These are phyloP conservation scores for Pandemis cinnamomeana DNA, from an alignment of 2,888 invertebrate species.

Conservation along the genomic window DNA sequence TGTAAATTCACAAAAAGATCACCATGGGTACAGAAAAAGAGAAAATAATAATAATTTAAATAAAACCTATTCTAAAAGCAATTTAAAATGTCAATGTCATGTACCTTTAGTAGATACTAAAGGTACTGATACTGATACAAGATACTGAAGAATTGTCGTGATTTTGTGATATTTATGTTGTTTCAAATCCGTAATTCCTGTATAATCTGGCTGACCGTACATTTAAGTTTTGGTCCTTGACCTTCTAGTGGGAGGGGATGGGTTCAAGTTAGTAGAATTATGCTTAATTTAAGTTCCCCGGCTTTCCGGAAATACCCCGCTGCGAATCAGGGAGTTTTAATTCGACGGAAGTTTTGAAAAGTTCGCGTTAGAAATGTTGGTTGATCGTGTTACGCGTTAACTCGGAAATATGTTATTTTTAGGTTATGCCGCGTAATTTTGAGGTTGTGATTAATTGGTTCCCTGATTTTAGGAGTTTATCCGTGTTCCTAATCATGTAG, in stretches of 20 bases:
- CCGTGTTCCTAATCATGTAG: not conserved
- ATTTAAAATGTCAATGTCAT: no score
- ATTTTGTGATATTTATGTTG: not conserved
- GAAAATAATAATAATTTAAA: no score
- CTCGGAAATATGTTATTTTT: slow-evolving; percentile 20
- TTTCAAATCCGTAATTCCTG: not conserved
- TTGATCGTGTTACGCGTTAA: slow-evolving; percentile 25
- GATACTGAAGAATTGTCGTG: not conserved
- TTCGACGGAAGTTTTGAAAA: slow-evolving; percentile 23
- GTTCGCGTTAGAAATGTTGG: slow-evolving; percentile 16
- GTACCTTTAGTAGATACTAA: no score
- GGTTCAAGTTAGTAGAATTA: slow-evolving; percentile 28
- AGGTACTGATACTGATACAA: no score
- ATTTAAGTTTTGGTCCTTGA: slow-evolving; percentile 1
- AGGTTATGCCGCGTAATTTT: not conserved
- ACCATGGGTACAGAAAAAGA: no score
- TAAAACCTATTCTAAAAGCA: no score
- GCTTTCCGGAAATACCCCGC: slow-evolving; percentile 23
- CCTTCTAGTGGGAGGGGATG: slow-evolving; percentile 6
- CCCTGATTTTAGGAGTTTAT: not conserved
- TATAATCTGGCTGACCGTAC: not conserved
- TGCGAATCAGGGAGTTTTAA: slow-evolving; percentile 21
- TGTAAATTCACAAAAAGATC: no score
- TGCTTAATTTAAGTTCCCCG: slow-evolving; percentile 35
- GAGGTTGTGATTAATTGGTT: not conserved